Evolutionary conservation across 2,113 vertebrate genomes (phyloP).

Genomic region (Chloropsis cyanopogon): DNA sequence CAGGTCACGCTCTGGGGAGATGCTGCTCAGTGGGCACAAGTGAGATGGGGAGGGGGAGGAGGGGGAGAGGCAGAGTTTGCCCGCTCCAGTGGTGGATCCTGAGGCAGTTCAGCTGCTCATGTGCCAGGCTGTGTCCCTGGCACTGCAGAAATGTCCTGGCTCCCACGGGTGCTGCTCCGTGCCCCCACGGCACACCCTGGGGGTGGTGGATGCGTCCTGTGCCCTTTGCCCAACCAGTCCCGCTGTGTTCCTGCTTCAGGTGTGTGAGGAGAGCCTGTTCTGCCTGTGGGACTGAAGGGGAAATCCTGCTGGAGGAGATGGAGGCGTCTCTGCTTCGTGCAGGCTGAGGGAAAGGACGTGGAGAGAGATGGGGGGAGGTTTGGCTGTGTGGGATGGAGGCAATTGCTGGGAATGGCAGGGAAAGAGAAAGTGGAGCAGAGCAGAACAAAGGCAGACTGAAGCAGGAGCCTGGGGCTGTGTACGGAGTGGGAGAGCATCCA

Average conservation of each 20-base stretch:
- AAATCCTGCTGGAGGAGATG: not conserved
- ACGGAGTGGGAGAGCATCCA: not conserved
- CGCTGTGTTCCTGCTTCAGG: not conserved
- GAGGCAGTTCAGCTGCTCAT: rapidly evolving
- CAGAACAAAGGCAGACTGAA: not conserved
- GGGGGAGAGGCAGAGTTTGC: not conserved
- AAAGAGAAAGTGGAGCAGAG: not conserved
- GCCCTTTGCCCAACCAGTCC: not conserved
- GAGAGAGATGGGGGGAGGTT: not conserved
- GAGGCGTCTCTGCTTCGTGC: not conserved
- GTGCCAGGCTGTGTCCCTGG: not conserved
- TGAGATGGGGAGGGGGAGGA: not conserved
- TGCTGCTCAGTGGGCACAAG: not conserved
- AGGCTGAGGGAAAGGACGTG: not conserved
- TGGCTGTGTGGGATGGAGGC: not conserved
- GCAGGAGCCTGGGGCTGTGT: not conserved
- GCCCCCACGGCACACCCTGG: rapidly evolving
- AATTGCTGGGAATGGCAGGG: not conserved
- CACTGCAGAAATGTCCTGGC: not conserved
- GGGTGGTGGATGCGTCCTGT: not conserved
- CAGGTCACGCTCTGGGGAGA: rapidly evolving
- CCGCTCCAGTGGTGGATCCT: not conserved
- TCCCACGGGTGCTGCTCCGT: rapidly evolving
- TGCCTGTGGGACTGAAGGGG: rapidly evolving
- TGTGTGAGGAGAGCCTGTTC: not conserved